Evolutionary conservation across 2,113 vertebrate species (phyloP), one percentile per base, ranked within the genome.

Genomic region (Paraplagusia blochii): DNA sequence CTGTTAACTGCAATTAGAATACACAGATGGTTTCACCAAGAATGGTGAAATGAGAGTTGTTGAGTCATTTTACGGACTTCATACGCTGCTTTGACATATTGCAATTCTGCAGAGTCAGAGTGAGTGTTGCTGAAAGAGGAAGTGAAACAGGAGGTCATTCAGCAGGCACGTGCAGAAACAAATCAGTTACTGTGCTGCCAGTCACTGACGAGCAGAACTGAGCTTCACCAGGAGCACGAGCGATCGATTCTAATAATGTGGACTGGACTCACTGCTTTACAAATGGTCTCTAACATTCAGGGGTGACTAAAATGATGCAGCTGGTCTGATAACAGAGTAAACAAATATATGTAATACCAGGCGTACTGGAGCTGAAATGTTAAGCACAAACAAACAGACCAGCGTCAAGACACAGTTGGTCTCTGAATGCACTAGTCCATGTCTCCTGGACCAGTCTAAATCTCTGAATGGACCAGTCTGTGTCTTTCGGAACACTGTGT

Each of bases 21-120:
- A 10, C 3, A 19, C 44, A 35, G 38, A 13, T 13, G 1, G 53
- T 79, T 71, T 69, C 46, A 17, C 59, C 56, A 47, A 29, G 44
- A 53, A 39, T 44, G 52, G 46, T 33, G 69, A 64, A 66, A 66
- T 48, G n/a, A 40, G 17, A 58, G 11, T 1, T 19, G 39, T 36
- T 11, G 60, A 77, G 55, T 76, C 69, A 72, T 51, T 56, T 72
- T 61, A 15, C 16, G 3, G 22, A 29, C 22, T 38, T 56, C 10
- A 11, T 2, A 47, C 1, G 13, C 35, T 18, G 0, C 42, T 52
- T 66, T 72, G 53, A 52, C 8, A 40, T 34, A 42, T 10, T 1
- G 48, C 11, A 45, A 19, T 79, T 75, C 63, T 74, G 69, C 70
- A 50, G 57, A 69, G 72, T 83, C 76, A 86, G 56, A 18, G 15